Evolutionary conservation across 2,113 vertebrate species (phyloP).

Genomic region (Tragulus kanchil): DNA sequence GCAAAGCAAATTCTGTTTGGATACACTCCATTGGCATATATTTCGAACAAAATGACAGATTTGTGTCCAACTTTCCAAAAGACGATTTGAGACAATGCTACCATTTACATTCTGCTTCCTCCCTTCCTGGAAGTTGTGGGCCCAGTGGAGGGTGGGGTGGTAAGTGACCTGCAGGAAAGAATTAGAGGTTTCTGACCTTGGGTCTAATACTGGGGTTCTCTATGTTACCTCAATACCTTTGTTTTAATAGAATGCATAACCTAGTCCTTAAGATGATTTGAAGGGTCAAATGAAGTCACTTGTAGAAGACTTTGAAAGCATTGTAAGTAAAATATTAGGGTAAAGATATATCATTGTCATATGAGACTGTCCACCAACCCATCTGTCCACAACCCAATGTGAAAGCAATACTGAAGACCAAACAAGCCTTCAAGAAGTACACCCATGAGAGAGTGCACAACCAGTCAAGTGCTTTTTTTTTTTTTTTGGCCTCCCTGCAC

Average conservation of each 20-base stretch:
- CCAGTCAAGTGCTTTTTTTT: neutral
- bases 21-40: neutral
- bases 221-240: neutral
- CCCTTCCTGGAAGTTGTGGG: neutral
- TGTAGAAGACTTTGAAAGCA: neutral
- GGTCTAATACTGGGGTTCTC: neutral
- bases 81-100: neutral
- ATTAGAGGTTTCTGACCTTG: neutral
- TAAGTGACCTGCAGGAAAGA: neutral
- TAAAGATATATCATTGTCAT: neutral
- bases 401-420: neutral
- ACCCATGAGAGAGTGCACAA: neutral
- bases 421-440: neutral
- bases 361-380: neutral
- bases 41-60: neutral
- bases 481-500: neutral
- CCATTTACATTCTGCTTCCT: neutral
- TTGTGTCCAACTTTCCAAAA: neutral
- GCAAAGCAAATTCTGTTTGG: neutral
- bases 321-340: neutral
- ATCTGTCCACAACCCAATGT: neutral
- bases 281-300: conserved; percentile 16
- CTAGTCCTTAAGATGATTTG: neutral
- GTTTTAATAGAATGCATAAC: neutral
- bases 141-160: accelerated